Evolutionary conservation across 2,797 vertebrate genomes (phyloP), one percentile per base, ranked within the genome.

Genomic region (Gadopsis bispinosus): DNA sequence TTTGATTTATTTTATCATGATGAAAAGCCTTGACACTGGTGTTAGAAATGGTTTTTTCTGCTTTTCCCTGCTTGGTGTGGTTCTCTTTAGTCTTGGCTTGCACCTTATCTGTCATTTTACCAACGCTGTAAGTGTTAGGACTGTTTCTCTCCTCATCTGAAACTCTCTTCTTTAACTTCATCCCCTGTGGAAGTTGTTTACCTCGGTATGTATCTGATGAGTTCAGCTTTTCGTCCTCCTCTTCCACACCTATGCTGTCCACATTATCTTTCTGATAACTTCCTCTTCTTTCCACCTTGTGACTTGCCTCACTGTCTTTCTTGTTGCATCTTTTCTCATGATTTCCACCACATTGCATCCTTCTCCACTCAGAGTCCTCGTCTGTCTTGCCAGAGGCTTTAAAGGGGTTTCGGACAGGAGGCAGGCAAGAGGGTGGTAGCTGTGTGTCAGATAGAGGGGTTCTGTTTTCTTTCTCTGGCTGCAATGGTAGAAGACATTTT

Each of bases 321-420:
- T 68, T 53, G 76, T 71, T 45, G 56, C 56, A 26, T 22, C 5
- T 74, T 48, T 71, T 26, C 43, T 70, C 60, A 61, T 69, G 55
- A 66, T 33, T 72, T 50, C 37, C 83, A 1, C 8, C 64, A 31
- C 76, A 47, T 37, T 88, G 88, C 33, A 89, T 41, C 69, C 83
- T 93, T 83, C 86, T 95, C 95, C 92, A 92, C 66, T 90, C 85
- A 0, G 92, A 92, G 7, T 86, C 84, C 31, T 94, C 81, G 67
- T 91, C 84, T 2, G 82, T 91, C 89, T 95, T 95, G 43, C 84
- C 75, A 0, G 94, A 81, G 48, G 93, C 94, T 89, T 95, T 97
- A 70, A 99, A 99, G 0, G 97, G 97, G 89, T 99, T 99, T 91
- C 95, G 95, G 68, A 93, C 93, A 11, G 83, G 65, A 0, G 85